Conservation (phyloP, 1,140 invertebrate species). For the Paracyclopina nana region DNA sequence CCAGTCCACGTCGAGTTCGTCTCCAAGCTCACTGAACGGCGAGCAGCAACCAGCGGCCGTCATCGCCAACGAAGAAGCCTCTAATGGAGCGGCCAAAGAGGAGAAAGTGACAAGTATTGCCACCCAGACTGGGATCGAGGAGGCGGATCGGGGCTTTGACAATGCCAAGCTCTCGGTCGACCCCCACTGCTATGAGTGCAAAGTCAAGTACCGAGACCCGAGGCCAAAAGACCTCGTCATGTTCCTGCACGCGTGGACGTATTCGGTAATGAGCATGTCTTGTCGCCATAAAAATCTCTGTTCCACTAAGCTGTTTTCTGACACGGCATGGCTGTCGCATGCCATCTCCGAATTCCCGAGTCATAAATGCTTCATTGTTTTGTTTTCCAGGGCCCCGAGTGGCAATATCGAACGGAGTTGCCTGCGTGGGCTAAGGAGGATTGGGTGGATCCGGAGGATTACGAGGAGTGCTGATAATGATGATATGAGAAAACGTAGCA, state of each 20-base stretch:
- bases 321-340: too few relatives aligned
- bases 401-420: neutral
- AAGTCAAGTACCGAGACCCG: neutral
- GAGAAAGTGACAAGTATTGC: neutral
- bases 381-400: neutral
- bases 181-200: neutral
- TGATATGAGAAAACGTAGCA: too few relatives aligned
- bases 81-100: neutral
- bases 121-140: neutral
- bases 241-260: neutral
- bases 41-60: neutral
- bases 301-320: too few relatives aligned
- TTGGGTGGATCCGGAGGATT: too few relatives aligned
- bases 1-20: neutral
- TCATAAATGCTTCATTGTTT: too few relatives aligned
- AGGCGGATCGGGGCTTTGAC: neutral
- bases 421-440: neutral
- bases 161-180: too few relatives aligned
- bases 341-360: too few relatives aligned
- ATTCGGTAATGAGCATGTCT: too few relatives aligned
- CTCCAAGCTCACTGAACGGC: neutral
- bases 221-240: neutral
- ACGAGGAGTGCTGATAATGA: too few relatives aligned
- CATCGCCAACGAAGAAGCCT: neutral
- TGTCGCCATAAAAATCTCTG: too few relatives aligned